Evolutionary conservation across 2,888 invertebrate species (phyloP), one percentile per base, ranked within the genome.

Genomic region (Acanthosepion esculentum): DNA sequence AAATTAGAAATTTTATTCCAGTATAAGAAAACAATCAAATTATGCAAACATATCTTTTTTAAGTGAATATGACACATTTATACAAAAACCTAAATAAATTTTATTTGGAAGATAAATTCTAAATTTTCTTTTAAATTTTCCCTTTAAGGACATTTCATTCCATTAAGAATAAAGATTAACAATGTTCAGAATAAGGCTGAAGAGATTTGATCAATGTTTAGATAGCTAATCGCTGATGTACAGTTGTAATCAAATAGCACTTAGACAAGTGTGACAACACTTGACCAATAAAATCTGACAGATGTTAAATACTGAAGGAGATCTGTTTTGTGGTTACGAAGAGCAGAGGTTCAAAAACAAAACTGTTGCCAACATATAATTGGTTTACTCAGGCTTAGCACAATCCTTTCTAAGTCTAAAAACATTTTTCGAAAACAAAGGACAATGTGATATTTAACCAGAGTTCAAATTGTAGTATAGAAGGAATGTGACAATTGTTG

Each of bases 261-360:
- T 78, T n/a, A n/a, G n/a, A 78, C 15, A n/a, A 78, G 78, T n/a
- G 78, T n/a, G 78, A 78, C 78, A 78, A 78, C 78, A 78, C n/a
- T 78, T 78, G 78, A 78, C n/a, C 78, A 78, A 78, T 78, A 78
- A 78, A 78, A 78, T 15, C 78, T n/a, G 78, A 78, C 78, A n/a
- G 78, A 78, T 78, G 59, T 7, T 59, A 20, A 59, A 59, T 59
- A 59, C 78, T 78, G 78, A 78, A 78, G 78, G 78, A 78, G 78
- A 33, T 78, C 78, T n/a, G 78, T 78, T 78, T 78, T 78, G n/a
- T 78, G 20, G 78, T 78, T n/a, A 78, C 15, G 12, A 78, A 33
- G 33, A n/a, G n/a, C 18, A 78, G n/a, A n/a, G n/a, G 78, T 78
- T 78, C 7, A 78, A 78, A n/a, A 78, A 78, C 78, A n/a, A 78